Base-by-base conservation (phyloP, 2,888 invertebrate genomes). In the Heliconius charithonia region DNA sequence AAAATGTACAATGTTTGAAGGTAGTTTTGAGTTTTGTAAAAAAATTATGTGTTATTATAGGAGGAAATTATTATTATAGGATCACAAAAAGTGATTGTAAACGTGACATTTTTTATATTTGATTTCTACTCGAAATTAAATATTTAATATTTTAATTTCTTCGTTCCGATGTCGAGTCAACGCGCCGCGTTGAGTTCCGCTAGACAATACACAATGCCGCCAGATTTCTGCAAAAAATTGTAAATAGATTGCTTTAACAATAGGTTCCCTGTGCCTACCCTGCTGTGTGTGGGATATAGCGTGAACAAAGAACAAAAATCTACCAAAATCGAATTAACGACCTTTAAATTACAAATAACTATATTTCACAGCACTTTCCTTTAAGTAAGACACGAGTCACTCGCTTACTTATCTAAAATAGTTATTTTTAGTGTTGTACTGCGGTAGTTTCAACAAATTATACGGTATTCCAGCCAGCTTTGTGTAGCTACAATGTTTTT, bases 1-100 rank as follows among this genome's bases (percentile, higher is more conserved):
- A 85, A 87, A 87, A 79, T 79, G 69, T 79, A 79, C 77, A 63
- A 32, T 72, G 77, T 79, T 75, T 67, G 72, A 37, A 77, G 72
- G 75, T 77, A 77, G 73, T 81, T 79, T 22, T 77, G 67, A 77
- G 22, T 56, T 56, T 66, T 59, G 45, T 37, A 37, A 37, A 10
- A 37, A 37, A 9, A 0, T 37, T 10, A 0, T 37, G 37, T 37
- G 37, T n/a, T n/a, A n/a, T n/a, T n/a, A n/a, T n/a, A n/a, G n/a
- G n/a, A n/a, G n/a, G 2, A 51, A 51, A 51, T 59, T 22, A 59
- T n/a, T 59, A 59, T 22, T 51, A 19, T 9, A 65, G 65, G 3
- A 9, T 9, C 2, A 32, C 1, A 9, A 6, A 7, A 9, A 32
- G 29, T 16, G 65, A 65, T 19, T 65, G 29, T 65, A 32, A 29